These are phyloP conservation scores for Argyresthia goedartella DNA, from an alignment of 2,888 invertebrate species.

Conservation along the genomic window DNA sequence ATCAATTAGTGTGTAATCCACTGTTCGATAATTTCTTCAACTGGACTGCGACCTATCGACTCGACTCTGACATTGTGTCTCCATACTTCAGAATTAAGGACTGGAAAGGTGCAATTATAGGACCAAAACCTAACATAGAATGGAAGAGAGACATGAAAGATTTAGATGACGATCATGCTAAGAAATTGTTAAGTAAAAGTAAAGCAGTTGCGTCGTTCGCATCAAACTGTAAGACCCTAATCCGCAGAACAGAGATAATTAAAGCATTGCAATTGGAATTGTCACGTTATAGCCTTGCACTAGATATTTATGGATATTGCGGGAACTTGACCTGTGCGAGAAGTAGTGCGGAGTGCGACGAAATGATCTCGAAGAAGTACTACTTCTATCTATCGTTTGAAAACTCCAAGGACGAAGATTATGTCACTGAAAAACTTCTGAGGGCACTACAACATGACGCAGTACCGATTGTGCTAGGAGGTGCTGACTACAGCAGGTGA, in stretches of 20 bases:
- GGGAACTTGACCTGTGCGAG: conserved; percentile 41
- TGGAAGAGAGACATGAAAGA: conserved; percentile 22
- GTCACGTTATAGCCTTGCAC: conserved; percentile 22
- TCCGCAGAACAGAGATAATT: conserved; percentile 29
- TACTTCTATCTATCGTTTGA: conserved; percentile 6
- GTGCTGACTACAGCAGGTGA: conserved; percentile 4
- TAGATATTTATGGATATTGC: conserved; percentile 70
- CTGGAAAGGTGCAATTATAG: conserved; percentile 29
- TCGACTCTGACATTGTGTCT: conserved; percentile 47
- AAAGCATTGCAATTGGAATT: conserved; percentile 28
- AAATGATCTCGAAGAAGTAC: neutral
- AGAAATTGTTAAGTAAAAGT: conserved; percentile 32
- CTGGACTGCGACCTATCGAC: conserved; percentile 52
- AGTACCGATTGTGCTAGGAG: conserved; percentile 4
- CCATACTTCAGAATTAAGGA: conserved; percentile 42
- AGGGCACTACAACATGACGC: neutral
- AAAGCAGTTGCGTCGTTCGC: conserved; percentile 60
- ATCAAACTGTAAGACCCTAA: conserved; percentile 39
- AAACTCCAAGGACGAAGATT: conserved; percentile 3
- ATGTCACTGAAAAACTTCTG: conserved; percentile 4
- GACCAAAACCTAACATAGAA: conserved; percentile 33
- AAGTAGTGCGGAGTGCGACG: conserved; percentile 27
- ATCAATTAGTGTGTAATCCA: conserved; percentile 37
- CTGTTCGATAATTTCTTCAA: conserved; percentile 50
- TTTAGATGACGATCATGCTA: conserved; percentile 21